Evolutionary conservation across 2,888 invertebrate genomes (phyloP).

Genomic region (Bembecia ichneumoniformis): DNA sequence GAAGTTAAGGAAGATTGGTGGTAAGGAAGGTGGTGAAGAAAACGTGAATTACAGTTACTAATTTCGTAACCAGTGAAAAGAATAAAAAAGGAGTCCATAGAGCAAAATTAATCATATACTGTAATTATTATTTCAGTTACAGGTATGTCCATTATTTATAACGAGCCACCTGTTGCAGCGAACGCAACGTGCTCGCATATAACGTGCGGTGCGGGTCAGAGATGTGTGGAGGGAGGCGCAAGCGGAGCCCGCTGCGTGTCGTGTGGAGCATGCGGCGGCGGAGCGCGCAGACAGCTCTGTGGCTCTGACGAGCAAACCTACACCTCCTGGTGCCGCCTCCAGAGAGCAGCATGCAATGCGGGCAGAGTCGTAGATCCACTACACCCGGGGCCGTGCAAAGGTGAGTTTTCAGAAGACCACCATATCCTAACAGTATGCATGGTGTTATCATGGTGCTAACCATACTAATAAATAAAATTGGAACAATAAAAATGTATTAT

Average conservation of each 20-base stretch:
- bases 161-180: slow-evolving; percentile 21
- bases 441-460: too few relatives aligned
- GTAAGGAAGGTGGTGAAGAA: too few relatives aligned
- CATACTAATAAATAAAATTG: too few relatives aligned
- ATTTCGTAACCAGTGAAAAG: too few relatives aligned
- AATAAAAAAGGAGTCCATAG: too few relatives aligned
- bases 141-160: too few relatives aligned
- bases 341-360: slow-evolving; percentile 80
- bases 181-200: slow-evolving; percentile 57
- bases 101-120: too few relatives aligned
- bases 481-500: too few relatives aligned
- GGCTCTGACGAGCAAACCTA: slow-evolving; percentile 83
- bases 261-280: slow-evolving; percentile 43
- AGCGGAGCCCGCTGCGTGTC: slow-evolving; percentile 59
- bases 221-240: slow-evolving; percentile 53
- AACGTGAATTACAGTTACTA: too few relatives aligned
- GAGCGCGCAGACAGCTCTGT: slow-evolving; percentile 71
- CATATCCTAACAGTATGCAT: too few relatives aligned
- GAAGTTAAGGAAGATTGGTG: too few relatives aligned
- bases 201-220: slow-evolving; percentile 47
- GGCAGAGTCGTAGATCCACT: slow-evolving; percentile 81
- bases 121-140: too few relatives aligned
- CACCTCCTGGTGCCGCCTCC: slow-evolving; percentile 85
- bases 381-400: slow-evolving; percentile 77
- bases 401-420: slow-evolving; percentile 17